Percentiles rank a stretch among this genome's conserved stretches.
Evolutionary conservation across 2,797 vertebrate species (phyloP).

Genomic region (Manis crassicaudata): DNA sequence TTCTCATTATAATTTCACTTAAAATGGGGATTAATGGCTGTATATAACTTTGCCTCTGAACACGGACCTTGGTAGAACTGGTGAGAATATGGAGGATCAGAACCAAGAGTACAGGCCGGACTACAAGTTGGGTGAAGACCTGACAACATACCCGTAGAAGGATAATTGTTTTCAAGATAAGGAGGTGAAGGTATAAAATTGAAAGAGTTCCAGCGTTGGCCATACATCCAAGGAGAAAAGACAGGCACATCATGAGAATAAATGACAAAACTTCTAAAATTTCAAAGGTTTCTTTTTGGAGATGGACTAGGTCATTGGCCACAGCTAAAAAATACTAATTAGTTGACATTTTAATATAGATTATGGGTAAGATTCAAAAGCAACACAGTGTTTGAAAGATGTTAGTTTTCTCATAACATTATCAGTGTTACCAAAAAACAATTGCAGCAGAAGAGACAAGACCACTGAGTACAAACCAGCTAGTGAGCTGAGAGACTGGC

Average conservation of each 20-base stretch:
- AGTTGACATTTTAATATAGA: not conserved
- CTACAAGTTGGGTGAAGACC: not conserved
- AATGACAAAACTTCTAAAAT: not conserved
- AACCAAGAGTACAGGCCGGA: not conserved
- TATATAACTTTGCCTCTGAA: not conserved
- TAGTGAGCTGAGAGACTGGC: not conserved
- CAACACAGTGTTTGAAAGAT: not conserved
- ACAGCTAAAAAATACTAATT: not conserved
- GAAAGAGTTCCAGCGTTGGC: not conserved
- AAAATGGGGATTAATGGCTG: not conserved
- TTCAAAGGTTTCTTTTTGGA: not conserved
- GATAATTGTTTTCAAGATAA: not conserved
- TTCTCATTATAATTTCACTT: not conserved
- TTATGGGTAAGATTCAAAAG: not conserved
- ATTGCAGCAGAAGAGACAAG: not conserved
- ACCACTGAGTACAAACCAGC: not conserved
- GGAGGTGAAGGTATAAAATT: not conserved
- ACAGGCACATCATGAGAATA: not conserved
- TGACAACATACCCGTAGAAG: not conserved
- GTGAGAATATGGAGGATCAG: not conserved
- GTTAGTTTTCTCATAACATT: not conserved
- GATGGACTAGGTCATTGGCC: not conserved
- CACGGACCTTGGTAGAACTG: not conserved
- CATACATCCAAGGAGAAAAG: not conserved
- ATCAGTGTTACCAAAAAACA: not conserved